Percentiles rank a stretch among this genome's conserved stretches.
Conservation (phyloP, 2,888 invertebrate genomes). For the Heliconius aoede region DNA sequence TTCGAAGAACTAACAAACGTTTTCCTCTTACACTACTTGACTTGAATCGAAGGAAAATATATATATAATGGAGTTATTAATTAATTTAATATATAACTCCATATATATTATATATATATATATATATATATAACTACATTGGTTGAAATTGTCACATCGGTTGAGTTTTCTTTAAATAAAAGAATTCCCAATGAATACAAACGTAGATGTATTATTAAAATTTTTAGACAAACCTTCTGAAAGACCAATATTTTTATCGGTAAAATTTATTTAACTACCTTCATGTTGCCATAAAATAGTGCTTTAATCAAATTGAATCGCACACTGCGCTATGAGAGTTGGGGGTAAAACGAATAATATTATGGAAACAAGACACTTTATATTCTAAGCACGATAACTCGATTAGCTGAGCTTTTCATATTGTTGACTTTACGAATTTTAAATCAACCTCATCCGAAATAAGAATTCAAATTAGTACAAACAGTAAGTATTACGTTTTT, state of each 20-base stretch:
- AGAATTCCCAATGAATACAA: background rate
- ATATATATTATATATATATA: background rate
- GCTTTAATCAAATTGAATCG: background rate
- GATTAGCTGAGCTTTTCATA: constrained; percentile 82
- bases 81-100: too few relatives aligned
- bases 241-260: too few relatives aligned
- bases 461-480: constrained; percentile 66
- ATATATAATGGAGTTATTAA: background rate
- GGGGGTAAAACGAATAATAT: constrained; percentile 55
- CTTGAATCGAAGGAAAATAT: background rate
- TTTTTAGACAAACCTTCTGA: too few relatives aligned
- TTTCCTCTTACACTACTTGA: background rate
- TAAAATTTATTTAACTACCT: too few relatives aligned
- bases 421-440: constrained; percentile 76
- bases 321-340: background rate
- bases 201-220: background rate
- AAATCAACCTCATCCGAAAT: constrained; percentile 64
- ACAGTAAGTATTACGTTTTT: background rate
- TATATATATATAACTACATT: background rate
- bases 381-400: constrained; percentile 74
- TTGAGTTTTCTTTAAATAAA: background rate
- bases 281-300: background rate
- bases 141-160: background rate
- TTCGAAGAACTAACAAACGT: constrained; percentile 21
- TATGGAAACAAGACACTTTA: constrained; percentile 77